These are phyloP conservation scores for Dusona sp. DNA, from an alignment of 2,888 invertebrate genomes.

Conservation along the genomic window DNA sequence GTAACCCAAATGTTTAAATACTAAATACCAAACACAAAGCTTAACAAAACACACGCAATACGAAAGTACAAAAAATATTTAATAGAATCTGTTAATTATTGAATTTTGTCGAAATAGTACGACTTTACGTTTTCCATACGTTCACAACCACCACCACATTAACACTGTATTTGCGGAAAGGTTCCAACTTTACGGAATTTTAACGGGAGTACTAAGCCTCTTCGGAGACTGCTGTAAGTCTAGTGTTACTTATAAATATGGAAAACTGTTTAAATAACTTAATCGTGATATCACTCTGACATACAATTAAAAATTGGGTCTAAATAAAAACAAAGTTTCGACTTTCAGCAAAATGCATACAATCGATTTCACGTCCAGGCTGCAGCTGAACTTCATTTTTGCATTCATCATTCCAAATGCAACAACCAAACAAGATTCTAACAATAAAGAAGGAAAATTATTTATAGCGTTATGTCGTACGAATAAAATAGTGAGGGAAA, in stretches of 20 bases:
- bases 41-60: background rate
- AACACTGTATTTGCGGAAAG: background rate
- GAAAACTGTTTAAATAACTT: background rate
- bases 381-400: conserved; percentile 55
- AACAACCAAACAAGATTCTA: conserved; percentile 3
- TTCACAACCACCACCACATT: conserved; percentile 1
- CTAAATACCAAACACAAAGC: background rate
- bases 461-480: background rate
- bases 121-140: conserved; percentile 5
- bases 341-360: conserved; percentile 1
- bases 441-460: background rate
- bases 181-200: background rate
- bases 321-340: background rate
- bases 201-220: background rate
- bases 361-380: conserved; percentile 57
- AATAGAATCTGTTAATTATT: background rate
- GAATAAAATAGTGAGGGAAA: background rate
- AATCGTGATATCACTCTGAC: background rate
- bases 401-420: conserved; percentile 34
- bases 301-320: background rate
- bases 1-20: conserved; percentile 15
- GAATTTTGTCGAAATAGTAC: background rate
- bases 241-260: background rate
- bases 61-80: conserved; percentile 9
- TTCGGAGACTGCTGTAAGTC: background rate